Percentiles rank a stretch among this genome's conserved stretches.
Conservation (phyloP, 30 jellyfish, hydroid and myxozoan species). For the Sanderia malayensis region DNA sequence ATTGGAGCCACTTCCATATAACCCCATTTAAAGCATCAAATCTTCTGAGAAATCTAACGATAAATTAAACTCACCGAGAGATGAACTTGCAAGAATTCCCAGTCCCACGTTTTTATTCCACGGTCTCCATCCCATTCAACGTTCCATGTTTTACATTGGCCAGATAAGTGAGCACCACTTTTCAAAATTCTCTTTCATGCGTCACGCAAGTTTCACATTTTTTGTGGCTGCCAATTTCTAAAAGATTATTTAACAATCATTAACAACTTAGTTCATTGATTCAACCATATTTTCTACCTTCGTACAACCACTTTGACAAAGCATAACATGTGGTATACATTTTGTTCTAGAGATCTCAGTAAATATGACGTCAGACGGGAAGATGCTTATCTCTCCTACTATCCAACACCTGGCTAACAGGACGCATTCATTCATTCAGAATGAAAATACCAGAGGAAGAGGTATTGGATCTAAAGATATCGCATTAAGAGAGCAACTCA, state of each 20-base stretch:
- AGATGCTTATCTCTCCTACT: background rate
- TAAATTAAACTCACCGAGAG: no score
- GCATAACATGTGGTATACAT: background rate
- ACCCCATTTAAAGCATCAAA: no score
- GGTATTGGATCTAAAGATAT: slow-evolving; percentile 52
- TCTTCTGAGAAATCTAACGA: no score
- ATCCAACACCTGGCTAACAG: background rate
- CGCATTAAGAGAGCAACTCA: slow-evolving; percentile 2
- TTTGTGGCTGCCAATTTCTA: background rate
- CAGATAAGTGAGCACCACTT: no score
- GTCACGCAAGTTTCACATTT: background rate
- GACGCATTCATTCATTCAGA: background rate
- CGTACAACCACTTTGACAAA: no score
- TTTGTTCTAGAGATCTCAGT: background rate
- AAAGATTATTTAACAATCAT: background rate
- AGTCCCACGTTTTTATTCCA: no score
- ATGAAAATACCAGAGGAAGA: slow-evolving; percentile 37
- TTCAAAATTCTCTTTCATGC: background rate
- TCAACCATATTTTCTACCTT: no score
- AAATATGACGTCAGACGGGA: background rate
- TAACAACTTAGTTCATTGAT: background rate
- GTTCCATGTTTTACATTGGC: no score
- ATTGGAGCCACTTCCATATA: no score
- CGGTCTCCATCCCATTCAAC: no score
- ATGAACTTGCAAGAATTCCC: no score